Conservation (phyloP, 2,888 invertebrate genomes). For the Dolomedes plantarius region DNA sequence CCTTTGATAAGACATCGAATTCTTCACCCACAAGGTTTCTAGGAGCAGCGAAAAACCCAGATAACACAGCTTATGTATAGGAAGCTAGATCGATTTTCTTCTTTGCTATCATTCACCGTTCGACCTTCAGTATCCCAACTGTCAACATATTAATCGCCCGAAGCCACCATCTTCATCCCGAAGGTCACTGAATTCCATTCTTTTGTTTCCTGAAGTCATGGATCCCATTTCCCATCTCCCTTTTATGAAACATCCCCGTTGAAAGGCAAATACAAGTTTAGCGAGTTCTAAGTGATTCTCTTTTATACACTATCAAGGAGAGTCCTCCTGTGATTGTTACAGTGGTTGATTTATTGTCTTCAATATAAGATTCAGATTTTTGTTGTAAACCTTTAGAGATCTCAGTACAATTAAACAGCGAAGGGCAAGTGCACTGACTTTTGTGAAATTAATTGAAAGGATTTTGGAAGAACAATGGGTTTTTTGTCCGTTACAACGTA, state of each 20-base stretch:
- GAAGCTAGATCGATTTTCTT: too few relatives aligned
- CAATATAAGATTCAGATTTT: background rate
- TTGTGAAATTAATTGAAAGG: background rate
- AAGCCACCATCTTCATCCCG: background rate
- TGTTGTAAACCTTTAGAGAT: background rate
- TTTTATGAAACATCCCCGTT: background rate
- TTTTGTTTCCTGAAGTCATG: background rate
- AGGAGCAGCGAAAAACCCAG: too few relatives aligned
- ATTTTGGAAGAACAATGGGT: background rate
- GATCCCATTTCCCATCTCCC: background rate
- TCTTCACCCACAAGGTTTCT: too few relatives aligned
- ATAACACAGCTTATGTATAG: too few relatives aligned
- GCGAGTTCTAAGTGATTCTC: background rate
- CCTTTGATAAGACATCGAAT: too few relatives aligned
- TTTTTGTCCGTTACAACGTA: background rate
- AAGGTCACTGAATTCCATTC: slow-evolving; percentile 3
- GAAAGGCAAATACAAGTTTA: background rate
- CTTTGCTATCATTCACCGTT: too few relatives aligned
- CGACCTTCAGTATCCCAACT: background rate
- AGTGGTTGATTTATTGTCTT: background rate
- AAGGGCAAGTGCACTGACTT: slow-evolving; percentile 10
- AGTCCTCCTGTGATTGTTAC: background rate
- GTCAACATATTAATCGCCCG: background rate
- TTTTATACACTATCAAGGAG: background rate
- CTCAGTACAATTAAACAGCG: background rate